Base-by-base conservation (phyloP, 2,888 invertebrate species). In the Dorcus parallelipipedus region DNA sequence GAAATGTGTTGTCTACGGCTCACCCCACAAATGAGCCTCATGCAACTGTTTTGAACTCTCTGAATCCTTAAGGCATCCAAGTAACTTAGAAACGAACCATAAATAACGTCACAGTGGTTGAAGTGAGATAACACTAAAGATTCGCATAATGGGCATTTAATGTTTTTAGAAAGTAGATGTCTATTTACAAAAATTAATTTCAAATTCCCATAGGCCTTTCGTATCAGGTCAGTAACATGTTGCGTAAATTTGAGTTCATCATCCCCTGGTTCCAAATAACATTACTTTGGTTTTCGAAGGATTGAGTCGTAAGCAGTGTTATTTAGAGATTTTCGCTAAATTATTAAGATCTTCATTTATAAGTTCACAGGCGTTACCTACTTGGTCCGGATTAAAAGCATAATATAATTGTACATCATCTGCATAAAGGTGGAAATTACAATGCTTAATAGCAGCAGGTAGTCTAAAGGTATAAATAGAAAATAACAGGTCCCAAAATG, bases 21-120 rank as follows among this genome's bases (percentile, higher is more conserved):
- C 10, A 54, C 42, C 23, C 26, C 53, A 23, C 3, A 49, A 9
- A 48, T 54, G 9, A 57, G 38, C n/a, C 57, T n/a, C 10, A 57
- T 23, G 38, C 53, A 57, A 38, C 45, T 53, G 9, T 54, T 57
- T n/a, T 57, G 52, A n/a, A 57, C 6, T 10, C 6, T 10, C 33
- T 47, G 47, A 47, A 47, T 47, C 20, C 47, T 23, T 9, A 9
- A 9, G 3, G 7, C 17, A 33, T 41, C 38, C 7, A 20, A 33
- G n/a, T 39, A 14, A 38, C 5, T 42, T 17, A 56, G 17, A 33
- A 41, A 56, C 42, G 50, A 40, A 8, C 42, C 50, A 51, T 51
- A 52, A 1, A 56, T 51, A 9, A 20, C 14, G 17, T 56, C 56
- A 52, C 50, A 42, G 26, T 41, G 43, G 23, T 52, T 52, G 3